A percentile compares a stretch with the other conserved stretches of the same genome.
Evolutionary conservation across 1,140 invertebrate species (phyloP).

Genomic region (Paracyclopina nana): DNA sequence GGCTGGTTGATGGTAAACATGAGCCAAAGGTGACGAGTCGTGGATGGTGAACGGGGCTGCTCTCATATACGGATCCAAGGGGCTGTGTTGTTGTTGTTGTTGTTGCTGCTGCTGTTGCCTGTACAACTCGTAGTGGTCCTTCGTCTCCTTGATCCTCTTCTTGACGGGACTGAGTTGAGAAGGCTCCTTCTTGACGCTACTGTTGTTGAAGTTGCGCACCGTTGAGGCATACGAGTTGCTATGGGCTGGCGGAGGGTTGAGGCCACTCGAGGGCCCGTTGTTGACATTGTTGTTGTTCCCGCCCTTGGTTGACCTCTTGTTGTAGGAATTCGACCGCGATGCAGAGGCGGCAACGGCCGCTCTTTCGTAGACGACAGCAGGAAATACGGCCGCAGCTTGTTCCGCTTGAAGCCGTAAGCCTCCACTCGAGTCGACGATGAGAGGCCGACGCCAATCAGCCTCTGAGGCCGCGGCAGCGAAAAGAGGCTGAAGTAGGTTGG

Average conservation of each 20-base stretch:
- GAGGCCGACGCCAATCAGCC: conserved; percentile 46
- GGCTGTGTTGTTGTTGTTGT: too few species aligned
- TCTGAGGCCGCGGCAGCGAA: conserved; percentile 39
- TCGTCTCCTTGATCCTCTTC: conserved; percentile 91
- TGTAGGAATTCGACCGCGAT: conserved; percentile 17
- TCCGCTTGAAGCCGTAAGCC: conserved; percentile 23
- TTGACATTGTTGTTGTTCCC: too few species aligned
- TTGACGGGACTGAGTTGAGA: conserved; percentile 88
- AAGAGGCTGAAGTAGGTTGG: conserved; percentile 30
- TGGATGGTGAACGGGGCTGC: conserved; percentile 38
- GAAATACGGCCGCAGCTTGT: conserved; percentile 4
- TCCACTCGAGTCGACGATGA: conserved; percentile 55
- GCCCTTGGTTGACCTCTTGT: conserved; percentile 19
- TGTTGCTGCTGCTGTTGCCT: too few species aligned
- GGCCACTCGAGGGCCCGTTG: too few species aligned
- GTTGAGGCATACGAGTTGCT: conserved; percentile 9
- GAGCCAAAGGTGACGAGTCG: conserved; percentile 68
- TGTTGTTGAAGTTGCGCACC: conserved; percentile 4
- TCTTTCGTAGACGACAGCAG: conserved; percentile 19
- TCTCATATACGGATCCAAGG: background rate
- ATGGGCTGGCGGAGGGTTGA: conserved; percentile 14
- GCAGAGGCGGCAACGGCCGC: conserved; percentile 19
- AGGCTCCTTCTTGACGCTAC: conserved; percentile 62
- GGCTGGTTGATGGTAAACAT: too few species aligned
- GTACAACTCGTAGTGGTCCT: conserved; percentile 24